Conservation (phyloP, 2,113 vertebrate species). For the Saguinus midas region DNA sequence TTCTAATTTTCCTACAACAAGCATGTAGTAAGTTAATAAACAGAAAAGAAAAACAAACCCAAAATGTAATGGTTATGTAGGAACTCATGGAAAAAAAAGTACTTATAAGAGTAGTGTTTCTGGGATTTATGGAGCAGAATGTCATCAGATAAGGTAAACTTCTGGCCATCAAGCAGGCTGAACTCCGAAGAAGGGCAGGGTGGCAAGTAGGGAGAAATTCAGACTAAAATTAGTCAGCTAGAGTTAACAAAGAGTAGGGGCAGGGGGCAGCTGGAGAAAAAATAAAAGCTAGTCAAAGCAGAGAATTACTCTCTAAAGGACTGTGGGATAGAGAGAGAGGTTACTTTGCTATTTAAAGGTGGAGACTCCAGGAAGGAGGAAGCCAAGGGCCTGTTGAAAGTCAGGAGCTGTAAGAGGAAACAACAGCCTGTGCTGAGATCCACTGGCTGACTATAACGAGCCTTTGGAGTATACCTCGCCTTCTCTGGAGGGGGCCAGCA, state of each 20-base stretch:
- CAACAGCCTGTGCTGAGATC: conserved; percentile 74
- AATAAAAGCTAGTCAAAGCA: background rate
- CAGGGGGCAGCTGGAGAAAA: background rate
- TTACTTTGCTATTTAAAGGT: no score
- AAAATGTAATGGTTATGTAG: background rate
- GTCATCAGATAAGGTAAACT: background rate
- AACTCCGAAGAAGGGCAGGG: background rate
- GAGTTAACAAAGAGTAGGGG: background rate
- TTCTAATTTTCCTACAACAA: background rate
- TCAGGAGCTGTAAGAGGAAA: conserved; percentile 77
- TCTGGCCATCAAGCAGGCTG: accelerated
- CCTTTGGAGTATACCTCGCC: conserved; percentile 79
- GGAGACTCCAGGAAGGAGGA: background rate
- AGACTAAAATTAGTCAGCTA: background rate
- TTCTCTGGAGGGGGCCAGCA: conserved; percentile 68
- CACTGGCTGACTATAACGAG: conserved; percentile 81
- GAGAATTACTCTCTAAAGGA: background rate
- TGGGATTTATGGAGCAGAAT: background rate
- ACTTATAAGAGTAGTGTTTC: background rate
- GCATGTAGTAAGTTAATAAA: background rate
- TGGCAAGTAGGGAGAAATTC: no score
- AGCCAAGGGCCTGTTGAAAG: conserved; percentile 69
- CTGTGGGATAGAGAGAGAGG: no score
- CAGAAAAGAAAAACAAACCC: background rate
- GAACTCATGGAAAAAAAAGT: accelerated